Evolutionary conservation across 2,797 vertebrate genomes (phyloP), one percentile per base, ranked within the genome.

Genomic region (Megalops cyprinoides): DNA sequence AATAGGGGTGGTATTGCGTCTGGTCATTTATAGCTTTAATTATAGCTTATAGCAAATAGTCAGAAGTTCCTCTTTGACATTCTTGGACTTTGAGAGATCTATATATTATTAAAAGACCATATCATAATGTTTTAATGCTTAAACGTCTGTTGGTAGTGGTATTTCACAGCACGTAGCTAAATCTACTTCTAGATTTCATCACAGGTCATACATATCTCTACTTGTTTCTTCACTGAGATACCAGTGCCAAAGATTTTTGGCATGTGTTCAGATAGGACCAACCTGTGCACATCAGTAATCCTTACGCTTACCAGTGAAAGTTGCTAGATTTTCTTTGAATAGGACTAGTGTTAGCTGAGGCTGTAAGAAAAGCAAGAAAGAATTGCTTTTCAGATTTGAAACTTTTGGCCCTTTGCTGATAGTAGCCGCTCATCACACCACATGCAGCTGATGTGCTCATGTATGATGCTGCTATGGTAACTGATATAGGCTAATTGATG

Each of bases 1-100:
- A 34, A 48, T 65, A 73, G 23, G 74, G 53, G 83, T 84, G 73
- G 2, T 74, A 77, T 51, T 82, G 58, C 48, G n/a, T n/a, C n/a
- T n/a, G n/a, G n/a, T n/a, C n/a, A n/a, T 42, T 75, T 83, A 78
- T 85, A 53, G 51, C 65, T 81, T 82, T 39, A 74, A 78, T 77
- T 71, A n/a, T n/a, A n/a, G n/a, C n/a, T n/a, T n/a, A n/a, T n/a
- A n/a, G n/a, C 34, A 81, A 51, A 55, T 25, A 37, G 73, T 73
- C 37, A 53, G 44, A 73, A 7, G 39, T 31, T 46, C 37, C 58
- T 28, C 85, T 75, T 48, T 79, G 76, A 69, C 31, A 65, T 44
- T 44, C 39, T 71, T 23, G 3, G 15, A 44, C 67, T 44, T n/a
- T 42, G 15, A 69, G n/a, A 25, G 37, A 39, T 42, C 65, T 15